phyloP scores from a whole-genome alignment of 2,797 vertebrate genomes.

The Siniperca scherzeri region DNA sequence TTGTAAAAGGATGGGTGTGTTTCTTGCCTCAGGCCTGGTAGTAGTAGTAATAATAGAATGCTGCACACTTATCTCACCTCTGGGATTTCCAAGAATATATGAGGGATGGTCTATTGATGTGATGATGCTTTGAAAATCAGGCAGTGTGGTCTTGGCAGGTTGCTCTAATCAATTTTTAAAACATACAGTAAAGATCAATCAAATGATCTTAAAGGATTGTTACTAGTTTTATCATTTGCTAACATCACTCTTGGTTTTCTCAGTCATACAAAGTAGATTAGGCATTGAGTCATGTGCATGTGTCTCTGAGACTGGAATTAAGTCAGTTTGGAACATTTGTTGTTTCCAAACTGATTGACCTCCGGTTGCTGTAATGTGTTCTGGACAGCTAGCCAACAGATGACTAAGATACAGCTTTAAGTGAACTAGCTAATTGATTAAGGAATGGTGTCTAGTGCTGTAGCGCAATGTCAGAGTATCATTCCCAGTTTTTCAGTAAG shows the following conservation, averaged over 20 bases:
- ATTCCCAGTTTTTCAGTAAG: slow-evolving; percentile 49
- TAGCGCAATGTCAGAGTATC: slow-evolving; percentile 33
- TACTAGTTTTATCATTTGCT: slow-evolving; percentile 27
- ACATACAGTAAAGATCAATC: slow-evolving; percentile 22
- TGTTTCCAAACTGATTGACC: slow-evolving; percentile 32
- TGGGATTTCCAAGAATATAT: slow-evolving; percentile 79
- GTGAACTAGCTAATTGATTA: slow-evolving; percentile 54
- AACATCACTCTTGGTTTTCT: slow-evolving; percentile 26
- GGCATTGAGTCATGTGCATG: background rate
- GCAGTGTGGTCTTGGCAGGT: slow-evolving; percentile 69
- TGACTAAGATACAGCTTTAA: slow-evolving; percentile 43
- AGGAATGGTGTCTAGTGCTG: slow-evolving; percentile 37
- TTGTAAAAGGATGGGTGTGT: slow-evolving; percentile 75
- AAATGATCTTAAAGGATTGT: slow-evolving; percentile 23
- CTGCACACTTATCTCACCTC: slow-evolving; percentile 64
- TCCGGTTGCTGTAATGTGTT: slow-evolving; percentile 50
- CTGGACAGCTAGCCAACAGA: slow-evolving; percentile 34
- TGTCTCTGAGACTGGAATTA: slow-evolving; percentile 15
- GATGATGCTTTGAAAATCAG: slow-evolving; percentile 74
- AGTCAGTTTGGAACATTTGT: slow-evolving; percentile 28
- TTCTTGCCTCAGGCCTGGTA: slow-evolving; percentile 66
- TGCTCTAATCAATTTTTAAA: slow-evolving; percentile 46
- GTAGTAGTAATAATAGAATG: slow-evolving; percentile 71
- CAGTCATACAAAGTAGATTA: slow-evolving; percentile 20
- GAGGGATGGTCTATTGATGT: slow-evolving; percentile 72